phyloP scores from a whole-genome alignment of 1,140 invertebrate genomes.

The Drosophila seguyi region DNA sequence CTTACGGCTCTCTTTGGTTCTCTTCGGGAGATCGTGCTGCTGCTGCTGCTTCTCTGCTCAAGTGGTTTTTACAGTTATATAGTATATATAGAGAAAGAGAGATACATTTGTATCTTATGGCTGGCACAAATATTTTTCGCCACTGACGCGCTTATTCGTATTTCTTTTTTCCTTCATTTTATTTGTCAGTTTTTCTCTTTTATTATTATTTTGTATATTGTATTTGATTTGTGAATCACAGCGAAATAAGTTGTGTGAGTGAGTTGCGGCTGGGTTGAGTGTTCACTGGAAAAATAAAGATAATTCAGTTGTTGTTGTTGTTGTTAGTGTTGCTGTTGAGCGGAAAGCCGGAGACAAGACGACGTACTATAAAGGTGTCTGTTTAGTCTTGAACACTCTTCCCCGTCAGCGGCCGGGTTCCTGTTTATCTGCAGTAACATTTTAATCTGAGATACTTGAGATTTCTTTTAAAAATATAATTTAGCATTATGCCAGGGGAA shows the following conservation, averaged over 20 bases:
- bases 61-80: conserved; percentile 80
- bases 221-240: conserved; percentile 82
- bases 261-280: conserved; percentile 40
- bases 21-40: conserved; percentile 59
- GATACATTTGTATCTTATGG: conserved; percentile 68
- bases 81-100: conserved; percentile 51
- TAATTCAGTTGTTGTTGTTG: conserved; percentile 40
- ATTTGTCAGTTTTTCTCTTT: conserved; percentile 38
- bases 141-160: conserved; percentile 41
- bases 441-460: conserved; percentile 71
- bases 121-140: conserved; percentile 81
- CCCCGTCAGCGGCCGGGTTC: conserved; percentile 38
- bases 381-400: conserved; percentile 42
- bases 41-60: conserved; percentile 47
- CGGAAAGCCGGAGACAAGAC: conserved; percentile 3
- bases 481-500: conserved; percentile 59
- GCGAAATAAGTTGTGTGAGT: conserved; percentile 47
- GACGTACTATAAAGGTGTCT: conserved; percentile 53
- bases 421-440: conserved; percentile 75
- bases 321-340: neutral
- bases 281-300: conserved; percentile 72
- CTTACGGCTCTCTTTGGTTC: conserved; percentile 36
- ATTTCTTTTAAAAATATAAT: conserved; percentile 63
- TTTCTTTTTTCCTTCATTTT: conserved; percentile 44
- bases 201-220: conserved; percentile 64